These are phyloP conservation scores for Sturnira hondurensis DNA, from an alignment of 2,113 vertebrate genomes.

Conservation along the genomic window DNA sequence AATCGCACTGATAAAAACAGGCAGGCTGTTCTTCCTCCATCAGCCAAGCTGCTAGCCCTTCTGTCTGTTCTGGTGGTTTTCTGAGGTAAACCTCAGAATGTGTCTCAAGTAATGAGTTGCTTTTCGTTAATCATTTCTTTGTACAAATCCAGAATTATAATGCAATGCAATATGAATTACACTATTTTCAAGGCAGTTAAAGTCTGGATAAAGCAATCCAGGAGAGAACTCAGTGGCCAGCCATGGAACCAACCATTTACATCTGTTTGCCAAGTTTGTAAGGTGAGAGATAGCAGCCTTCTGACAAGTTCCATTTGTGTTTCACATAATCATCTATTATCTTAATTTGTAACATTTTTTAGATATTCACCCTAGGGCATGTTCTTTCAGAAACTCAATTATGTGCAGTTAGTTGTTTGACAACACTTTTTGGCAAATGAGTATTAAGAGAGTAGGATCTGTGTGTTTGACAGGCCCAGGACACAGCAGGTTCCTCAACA, in stretches of 20 bases:
- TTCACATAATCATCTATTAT: slow-evolving; percentile 75
- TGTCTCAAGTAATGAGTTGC: not conserved
- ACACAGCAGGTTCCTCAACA: not conserved
- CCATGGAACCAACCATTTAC: not conserved
- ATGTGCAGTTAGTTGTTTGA: slow-evolving; percentile 64
- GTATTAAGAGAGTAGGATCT: not conserved
- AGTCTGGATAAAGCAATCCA: not conserved
- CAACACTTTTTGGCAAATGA: slow-evolving; percentile 65
- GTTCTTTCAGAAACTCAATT: slow-evolving; percentile 74
- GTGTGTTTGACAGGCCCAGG: slow-evolving; percentile 17
- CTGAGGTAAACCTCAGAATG: not conserved
- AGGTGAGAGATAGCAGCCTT: not conserved
- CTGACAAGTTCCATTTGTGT: slow-evolving; percentile 14
- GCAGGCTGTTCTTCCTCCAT: not conserved
- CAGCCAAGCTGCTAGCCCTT: not conserved
- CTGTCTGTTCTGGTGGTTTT: not conserved
- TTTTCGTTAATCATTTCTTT: not conserved
- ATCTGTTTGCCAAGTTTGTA: slow-evolving; percentile 20
- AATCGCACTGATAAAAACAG: not conserved
- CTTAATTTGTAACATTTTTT: slow-evolving; percentile 72
- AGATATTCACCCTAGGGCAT: slow-evolving; percentile 63
- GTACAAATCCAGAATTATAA: not conserved
- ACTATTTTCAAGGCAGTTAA: not conserved
- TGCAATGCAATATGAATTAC: not conserved
- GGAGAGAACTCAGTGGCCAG: not conserved